A percentile compares a stretch with the other conserved stretches of the same genome.
Conservation (phyloP, 2,888 invertebrate species). For the Strigamia crassipes region DNA sequence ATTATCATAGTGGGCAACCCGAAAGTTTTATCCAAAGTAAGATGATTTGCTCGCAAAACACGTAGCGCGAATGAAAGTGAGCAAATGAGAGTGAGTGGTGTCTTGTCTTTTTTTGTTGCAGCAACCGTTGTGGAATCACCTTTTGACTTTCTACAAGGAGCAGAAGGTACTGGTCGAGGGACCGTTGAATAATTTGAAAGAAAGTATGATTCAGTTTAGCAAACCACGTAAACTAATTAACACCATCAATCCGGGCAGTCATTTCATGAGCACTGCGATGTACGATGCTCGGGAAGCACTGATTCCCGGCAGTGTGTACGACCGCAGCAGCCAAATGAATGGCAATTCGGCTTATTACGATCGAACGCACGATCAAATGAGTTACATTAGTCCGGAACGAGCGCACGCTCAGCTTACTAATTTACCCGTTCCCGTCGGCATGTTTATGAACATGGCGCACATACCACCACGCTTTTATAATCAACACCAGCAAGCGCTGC, state of each 20-base stretch:
- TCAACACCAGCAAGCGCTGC: conserved; percentile 69
- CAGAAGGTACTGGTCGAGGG: conserved; percentile 96
- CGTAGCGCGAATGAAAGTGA: too few species aligned
- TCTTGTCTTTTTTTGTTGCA: conserved; percentile 53
- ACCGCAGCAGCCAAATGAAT: conserved; percentile 67
- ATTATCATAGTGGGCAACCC: conserved; percentile 99
- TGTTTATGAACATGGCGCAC: conserved; percentile 89
- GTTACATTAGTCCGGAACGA: conserved; percentile 85
- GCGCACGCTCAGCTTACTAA: conserved; percentile 66
- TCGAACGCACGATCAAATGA: conserved; percentile 82
- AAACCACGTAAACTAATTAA: conserved; percentile 96
- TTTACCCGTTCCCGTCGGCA: conserved; percentile 89
- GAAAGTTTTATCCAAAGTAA: conserved; percentile 90
- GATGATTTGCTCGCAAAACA: too few species aligned
- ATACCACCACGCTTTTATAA: conserved; percentile 77
- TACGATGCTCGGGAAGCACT: conserved; percentile 95
- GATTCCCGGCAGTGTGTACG: conserved; percentile 91
- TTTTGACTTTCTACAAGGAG: conserved; percentile 96
- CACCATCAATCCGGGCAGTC: conserved; percentile 90
- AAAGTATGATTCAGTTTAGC: conserved; percentile 93
- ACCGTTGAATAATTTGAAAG: conserved; percentile 93
- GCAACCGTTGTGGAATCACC: conserved; percentile 97
- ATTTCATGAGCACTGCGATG: conserved; percentile 97
- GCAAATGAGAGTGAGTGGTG: too few species aligned
- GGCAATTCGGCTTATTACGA: conserved; percentile 66